phyloP scores from a whole-genome alignment of 2,113 vertebrate genomes.

The Bos javanicus region DNA sequence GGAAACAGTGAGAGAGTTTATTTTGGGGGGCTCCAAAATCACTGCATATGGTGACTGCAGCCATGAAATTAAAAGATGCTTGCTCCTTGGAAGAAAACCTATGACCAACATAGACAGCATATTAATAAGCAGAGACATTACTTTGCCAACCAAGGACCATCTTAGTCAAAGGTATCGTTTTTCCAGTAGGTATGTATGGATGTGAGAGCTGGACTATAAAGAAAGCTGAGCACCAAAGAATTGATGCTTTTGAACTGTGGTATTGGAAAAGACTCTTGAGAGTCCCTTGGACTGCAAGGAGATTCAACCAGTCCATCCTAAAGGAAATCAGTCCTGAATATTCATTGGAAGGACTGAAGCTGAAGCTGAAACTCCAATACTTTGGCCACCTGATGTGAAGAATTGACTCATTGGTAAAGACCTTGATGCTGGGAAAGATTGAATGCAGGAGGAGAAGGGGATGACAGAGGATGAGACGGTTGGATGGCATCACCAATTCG shows the following conservation, averaged over 20 bases:
- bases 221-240: background rate
- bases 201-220: background rate
- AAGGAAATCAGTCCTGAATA: background rate
- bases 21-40: background rate
- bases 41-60: background rate
- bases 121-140: background rate
- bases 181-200: background rate
- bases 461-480: background rate
- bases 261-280: background rate
- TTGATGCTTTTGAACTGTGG: background rate
- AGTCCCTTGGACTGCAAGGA: background rate
- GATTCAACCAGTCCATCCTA: background rate
- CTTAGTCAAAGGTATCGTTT: background rate
- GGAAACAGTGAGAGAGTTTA: background rate
- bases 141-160: background rate
- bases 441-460: background rate
- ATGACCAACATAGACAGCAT: background rate
- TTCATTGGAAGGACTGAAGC: background rate
- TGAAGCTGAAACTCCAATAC: background rate
- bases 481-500: background rate
- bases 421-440: background rate
- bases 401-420: background rate
- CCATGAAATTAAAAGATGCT: background rate
- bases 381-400: background rate
- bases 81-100: background rate